Percentiles rank a stretch among this genome's conserved stretches.
Evolutionary conservation across 2,888 invertebrate species (phyloP).

Genomic region (Leptopilina drosophilae): DNA sequence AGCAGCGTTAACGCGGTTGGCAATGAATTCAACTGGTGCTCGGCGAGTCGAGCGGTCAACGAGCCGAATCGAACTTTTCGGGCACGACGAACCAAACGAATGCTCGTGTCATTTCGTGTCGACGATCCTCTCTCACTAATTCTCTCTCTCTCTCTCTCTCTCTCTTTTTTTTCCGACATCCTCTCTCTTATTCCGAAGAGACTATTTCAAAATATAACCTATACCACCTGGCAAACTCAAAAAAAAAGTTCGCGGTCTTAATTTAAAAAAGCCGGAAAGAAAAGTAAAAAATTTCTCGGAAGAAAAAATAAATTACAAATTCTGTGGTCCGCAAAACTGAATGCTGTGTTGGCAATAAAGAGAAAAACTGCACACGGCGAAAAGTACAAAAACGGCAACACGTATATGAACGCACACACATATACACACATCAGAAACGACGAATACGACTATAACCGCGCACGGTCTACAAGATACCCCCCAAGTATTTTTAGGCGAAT

Average conservation of each 20-base stretch:
- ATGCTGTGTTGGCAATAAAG: not conserved
- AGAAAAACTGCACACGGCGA: slow-evolving; percentile 46
- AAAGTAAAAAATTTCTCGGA: not conserved
- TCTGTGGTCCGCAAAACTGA: too few species aligned
- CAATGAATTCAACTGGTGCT: slow-evolving; percentile 34
- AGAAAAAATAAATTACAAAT: slow-evolving; percentile 22
- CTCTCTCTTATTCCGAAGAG: too few species aligned
- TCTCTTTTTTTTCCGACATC: too few species aligned
- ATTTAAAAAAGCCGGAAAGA: slow-evolving; percentile 35
- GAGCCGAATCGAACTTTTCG: slow-evolving; percentile 38
- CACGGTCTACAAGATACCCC: slow-evolving; percentile 54
- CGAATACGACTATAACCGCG: slow-evolving; percentile 42
- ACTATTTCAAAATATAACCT: not conserved
- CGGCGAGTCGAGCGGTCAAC: slow-evolving; percentile 33
- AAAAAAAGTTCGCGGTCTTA: not conserved
- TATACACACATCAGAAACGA: slow-evolving; percentile 51
- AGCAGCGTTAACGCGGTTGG: slow-evolving; percentile 35
- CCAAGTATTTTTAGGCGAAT: slow-evolving; percentile 68
- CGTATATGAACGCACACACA: slow-evolving; percentile 46
- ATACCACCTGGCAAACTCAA: slow-evolving; percentile 26
- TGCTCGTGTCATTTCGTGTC: slow-evolving; percentile 33
- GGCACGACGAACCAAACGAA: slow-evolving; percentile 29
- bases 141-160: too few species aligned
- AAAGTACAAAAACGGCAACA: slow-evolving; percentile 39
- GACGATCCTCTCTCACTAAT: slow-evolving; percentile 3